Evolutionary conservation across 1,140 invertebrate species (phyloP).

Genomic region (Tyrophagus putrescentiae): DNA sequence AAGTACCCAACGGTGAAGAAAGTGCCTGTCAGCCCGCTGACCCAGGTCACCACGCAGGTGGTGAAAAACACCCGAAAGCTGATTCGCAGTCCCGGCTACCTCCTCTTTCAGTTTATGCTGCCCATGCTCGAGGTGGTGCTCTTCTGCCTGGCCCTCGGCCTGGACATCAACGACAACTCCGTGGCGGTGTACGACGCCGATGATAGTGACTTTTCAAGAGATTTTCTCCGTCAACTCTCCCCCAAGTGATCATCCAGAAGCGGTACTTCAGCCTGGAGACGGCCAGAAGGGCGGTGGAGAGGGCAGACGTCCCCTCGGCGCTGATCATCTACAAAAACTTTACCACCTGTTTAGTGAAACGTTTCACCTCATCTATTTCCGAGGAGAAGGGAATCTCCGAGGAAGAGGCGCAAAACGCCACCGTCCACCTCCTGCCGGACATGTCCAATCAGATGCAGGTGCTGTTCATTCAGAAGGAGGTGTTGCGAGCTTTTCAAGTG

Average conservation of each 20-base stretch:
- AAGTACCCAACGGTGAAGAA: too few relatives aligned
- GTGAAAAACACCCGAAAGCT: conserved; percentile 23
- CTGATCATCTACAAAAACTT: conserved; percentile 20
- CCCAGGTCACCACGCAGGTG: not conserved
- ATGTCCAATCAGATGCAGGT: conserved; percentile 31
- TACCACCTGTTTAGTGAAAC: conserved; percentile 8
- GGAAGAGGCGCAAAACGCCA: too few relatives aligned
- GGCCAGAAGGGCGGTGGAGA: not conserved
- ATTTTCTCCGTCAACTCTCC: not conserved
- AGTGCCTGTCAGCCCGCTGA: too few relatives aligned
- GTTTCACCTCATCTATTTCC: not conserved
- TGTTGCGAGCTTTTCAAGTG: conserved; percentile 21
- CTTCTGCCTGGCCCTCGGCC: conserved; percentile 80
- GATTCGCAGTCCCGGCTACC: conserved; percentile 23
- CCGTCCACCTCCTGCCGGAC: conserved; percentile 29
- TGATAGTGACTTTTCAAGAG: not conserved
- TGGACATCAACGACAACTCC: conserved; percentile 62
- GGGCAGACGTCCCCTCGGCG: conserved; percentile 21
- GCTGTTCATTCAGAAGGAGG: conserved; percentile 15
- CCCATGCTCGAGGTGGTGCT: conserved; percentile 82
- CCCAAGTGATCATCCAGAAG: not conserved
- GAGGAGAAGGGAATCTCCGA: conserved; percentile 23
- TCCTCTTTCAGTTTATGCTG: conserved; percentile 65
- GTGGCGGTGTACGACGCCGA: conserved; percentile 54
- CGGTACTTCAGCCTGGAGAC: conserved; percentile 2